A percentile compares a stretch with the other conserved stretches of the same genome.
Conservation (phyloP, 2,888 invertebrate genomes). For the Arctia plantaginis region DNA sequence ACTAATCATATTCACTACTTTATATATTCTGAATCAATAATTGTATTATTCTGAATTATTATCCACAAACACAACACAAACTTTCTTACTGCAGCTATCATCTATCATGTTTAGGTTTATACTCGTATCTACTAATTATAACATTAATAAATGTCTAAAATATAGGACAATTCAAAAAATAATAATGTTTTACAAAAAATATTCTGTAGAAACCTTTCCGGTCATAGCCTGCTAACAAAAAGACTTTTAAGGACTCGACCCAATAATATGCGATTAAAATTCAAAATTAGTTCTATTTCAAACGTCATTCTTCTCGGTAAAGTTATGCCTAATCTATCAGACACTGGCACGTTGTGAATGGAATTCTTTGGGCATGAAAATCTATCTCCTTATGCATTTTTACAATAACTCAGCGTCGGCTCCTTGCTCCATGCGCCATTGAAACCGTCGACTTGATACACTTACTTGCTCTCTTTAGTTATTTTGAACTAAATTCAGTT, state of each 20-base stretch:
- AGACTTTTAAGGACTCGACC: constrained; percentile 41
- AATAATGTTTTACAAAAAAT: constrained; percentile 28
- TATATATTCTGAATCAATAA: not conserved
- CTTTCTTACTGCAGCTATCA: not conserved
- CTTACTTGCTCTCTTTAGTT: constrained; percentile 30
- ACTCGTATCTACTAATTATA: not conserved
- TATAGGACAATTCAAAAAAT: constrained; percentile 5
- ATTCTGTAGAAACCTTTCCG: constrained; percentile 36
- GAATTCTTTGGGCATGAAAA: constrained; percentile 52
- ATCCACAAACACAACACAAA: not conserved
- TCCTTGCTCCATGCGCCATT: constrained; percentile 36
- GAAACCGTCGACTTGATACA: constrained; percentile 37
- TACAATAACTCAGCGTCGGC: constrained; percentile 39
- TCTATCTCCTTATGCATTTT: constrained; percentile 56
- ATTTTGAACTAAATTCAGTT: constrained; percentile 20
- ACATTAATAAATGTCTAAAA: not conserved
- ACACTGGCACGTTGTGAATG: constrained; percentile 54
- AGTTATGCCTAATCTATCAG: constrained; percentile 53
- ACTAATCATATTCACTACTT: not conserved
- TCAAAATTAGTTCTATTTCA: constrained; percentile 50
- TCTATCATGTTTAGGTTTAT: not conserved
- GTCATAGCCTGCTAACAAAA: constrained; percentile 40
- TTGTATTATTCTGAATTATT: no score
- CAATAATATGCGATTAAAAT: constrained; percentile 53
- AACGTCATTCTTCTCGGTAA: constrained; percentile 43